These are phyloP conservation scores for Astyanax mexicanus DNA, from an alignment of 2,797 vertebrate genomes.

Conservation along the genomic window DNA sequence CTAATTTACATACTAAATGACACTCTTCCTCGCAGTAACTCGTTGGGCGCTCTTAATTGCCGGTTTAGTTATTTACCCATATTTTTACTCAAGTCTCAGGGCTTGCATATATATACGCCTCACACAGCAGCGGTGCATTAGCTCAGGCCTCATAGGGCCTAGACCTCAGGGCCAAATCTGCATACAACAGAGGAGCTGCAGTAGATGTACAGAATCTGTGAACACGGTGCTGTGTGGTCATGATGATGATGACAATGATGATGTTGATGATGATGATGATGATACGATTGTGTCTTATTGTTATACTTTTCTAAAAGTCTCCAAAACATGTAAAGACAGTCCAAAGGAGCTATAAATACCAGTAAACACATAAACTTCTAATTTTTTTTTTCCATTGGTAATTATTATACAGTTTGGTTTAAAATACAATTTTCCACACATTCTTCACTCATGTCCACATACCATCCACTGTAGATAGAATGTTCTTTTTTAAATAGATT, in stretches of 20 bases:
- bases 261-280: too few relatives aligned
- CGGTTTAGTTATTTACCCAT: slow-evolving; percentile 47
- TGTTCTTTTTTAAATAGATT: too few relatives aligned
- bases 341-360: too few relatives aligned
- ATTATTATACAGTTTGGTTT: too few relatives aligned
- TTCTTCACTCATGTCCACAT: too few relatives aligned
- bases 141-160: slow-evolving; percentile 33
- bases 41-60: slow-evolving; percentile 48
- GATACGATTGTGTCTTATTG: too few relatives aligned
- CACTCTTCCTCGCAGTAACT: slow-evolving; percentile 57
- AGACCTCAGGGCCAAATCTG: slow-evolving; percentile 32
- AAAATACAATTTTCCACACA: too few relatives aligned
- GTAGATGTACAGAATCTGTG: slow-evolving; percentile 19
- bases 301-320: too few relatives aligned
- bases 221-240: slow-evolving; percentile 18
- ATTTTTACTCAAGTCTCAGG: slow-evolving; percentile 35
- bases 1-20: slow-evolving; percentile 73
- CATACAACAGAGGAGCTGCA: slow-evolving; percentile 38
- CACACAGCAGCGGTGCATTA: slow-evolving; percentile 48
- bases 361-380: too few relatives aligned
- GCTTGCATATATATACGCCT: slow-evolving; percentile 20
- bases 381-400: too few relatives aligned
- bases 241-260: slow-evolving; percentile 25
- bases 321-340: too few relatives aligned
- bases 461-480: too few relatives aligned